Evolutionary conservation across 2,113 vertebrate genomes (phyloP), one percentile per base, ranked within the genome.

Genomic region (Origma solitaria): DNA sequence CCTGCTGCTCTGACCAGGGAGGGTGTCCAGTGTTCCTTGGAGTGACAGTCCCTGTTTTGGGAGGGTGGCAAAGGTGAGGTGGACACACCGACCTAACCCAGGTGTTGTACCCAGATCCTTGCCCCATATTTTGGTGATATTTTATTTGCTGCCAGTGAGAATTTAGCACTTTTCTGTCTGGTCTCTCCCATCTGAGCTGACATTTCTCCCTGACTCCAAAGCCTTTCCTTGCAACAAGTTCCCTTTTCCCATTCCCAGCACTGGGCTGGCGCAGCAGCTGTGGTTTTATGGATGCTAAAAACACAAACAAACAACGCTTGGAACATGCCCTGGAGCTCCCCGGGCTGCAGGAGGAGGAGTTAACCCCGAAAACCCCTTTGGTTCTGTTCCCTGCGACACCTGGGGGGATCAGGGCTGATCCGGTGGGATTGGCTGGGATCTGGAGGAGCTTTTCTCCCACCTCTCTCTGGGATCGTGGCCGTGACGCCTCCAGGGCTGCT

Each of bases 341-440:
- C 12, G 10, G 38, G 69, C 64, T 49, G 62, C 71, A 11, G 45
- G 44, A 45, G 64, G 76, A 73, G 76, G 11, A 20, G 20, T 4
- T 86, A 3, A 19, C 27, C 15, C 72, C 9, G 0, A 13, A 15
- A 42, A 8, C 22, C n/a, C 57, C 56, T 38, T 7, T 0, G 19
- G 1, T 25, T 28, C 0, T 21, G 42, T 18, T 37, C 75, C 75
- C 54, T 11, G 35, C 0, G 14, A 1, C 4, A 1, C 56, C 40
- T 2, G 5, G 6, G 44, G 35, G 35, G 19, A 12, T 25, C 7
- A 2, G 87, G n/a, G 47, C 9, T 31, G 35, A 10, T 22, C 42
- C 5, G 0, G 6, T 3, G 76, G 57, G 70, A 9, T 4, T 0
- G 28, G 6, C 0, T 0, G 15, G 80, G 35, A 5, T 22, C 42